Base-by-base conservation (phyloP, 2,113 vertebrate species). In the Sapayoa aenigma region DNA sequence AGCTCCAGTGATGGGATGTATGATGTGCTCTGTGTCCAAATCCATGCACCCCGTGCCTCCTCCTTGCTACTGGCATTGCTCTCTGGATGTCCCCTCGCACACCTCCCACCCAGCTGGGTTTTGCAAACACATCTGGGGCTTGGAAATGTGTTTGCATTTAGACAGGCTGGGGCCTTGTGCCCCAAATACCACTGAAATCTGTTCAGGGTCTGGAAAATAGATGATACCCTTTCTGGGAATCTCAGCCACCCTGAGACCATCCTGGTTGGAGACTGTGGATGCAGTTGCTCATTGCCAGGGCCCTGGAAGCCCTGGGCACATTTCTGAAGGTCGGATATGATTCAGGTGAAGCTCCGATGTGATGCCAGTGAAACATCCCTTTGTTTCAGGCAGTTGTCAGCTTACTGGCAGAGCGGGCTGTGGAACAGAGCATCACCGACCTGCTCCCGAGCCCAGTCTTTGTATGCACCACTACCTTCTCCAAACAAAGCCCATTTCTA, bases 201-300 rank as follows among this genome's bases (percentile, higher is more conserved):
- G 17, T 42, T 33, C 27, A 37, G 52, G 23, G 28, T 42, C n/a
- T 85, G 66, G 60, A 82, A 83, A 67, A 88, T 1, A 63, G 83
- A 37, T 0, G 1, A 27, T 16, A 30, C 4, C 21, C 15, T 6
- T 41, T 58, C 11, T 0, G 1, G 37, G 52, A n/a, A 71, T 68
- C 62, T 18, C 44, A 65, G 47, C 14, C 2, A 5, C 41, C 37
- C 66, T 4, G 10, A 52, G 41, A 74, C 55, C 12, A 11, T 27
- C 47, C 68, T 0, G 0, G 46, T n/a, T 2, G 4, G 44, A 80
- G 53, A 20, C 75, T 49, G 52, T 46, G 67, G 58, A 44, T 72
- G 87, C 35, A n/a, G 87, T 28, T 39, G 42, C 52, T 71, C 62
- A 17, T 27, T 12, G 7, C 25, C 9, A 35, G 65, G 67, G 30